Conservation (phyloP, 1,140 invertebrate species). For the Eufriesea mexicana region DNA sequence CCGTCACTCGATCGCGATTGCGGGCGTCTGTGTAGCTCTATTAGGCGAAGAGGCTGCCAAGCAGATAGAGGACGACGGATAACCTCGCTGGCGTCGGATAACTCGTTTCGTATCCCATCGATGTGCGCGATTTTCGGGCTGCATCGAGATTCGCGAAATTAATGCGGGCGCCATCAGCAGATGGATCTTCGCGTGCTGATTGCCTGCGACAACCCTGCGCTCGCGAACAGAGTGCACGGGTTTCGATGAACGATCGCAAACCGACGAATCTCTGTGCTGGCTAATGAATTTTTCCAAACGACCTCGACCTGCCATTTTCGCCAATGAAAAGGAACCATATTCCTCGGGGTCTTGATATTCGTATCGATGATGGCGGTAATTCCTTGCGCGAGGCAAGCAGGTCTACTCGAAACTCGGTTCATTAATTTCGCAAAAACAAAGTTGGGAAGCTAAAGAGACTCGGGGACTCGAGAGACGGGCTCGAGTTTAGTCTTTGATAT, state of each 20-base stretch:
- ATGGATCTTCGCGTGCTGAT: background rate
- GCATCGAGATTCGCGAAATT: constrained; percentile 4
- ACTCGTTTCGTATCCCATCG: constrained; percentile 11
- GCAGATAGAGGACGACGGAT: constrained; percentile 3
- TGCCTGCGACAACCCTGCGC: background rate
- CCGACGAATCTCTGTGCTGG: too few relatives aligned
- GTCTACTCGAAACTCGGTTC: background rate
- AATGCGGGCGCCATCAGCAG: constrained; percentile 15
- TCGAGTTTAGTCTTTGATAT: background rate
- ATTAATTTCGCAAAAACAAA: constrained; percentile 6
- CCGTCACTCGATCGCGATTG: background rate
- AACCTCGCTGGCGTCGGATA: constrained; percentile 6
- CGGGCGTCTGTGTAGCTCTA: background rate
- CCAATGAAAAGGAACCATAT: background rate
- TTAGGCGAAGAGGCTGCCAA: background rate
- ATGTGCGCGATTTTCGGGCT: background rate
- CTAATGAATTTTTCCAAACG: too few relatives aligned
- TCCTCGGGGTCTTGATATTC: background rate
- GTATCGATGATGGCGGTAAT: background rate
- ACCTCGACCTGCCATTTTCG: background rate
- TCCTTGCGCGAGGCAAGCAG: background rate
- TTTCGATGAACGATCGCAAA: too few relatives aligned
- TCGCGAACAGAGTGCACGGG: background rate
- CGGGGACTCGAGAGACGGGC: background rate
- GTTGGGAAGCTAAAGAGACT: background rate